Conservation (phyloP, 53 echinoderm and acorn worm genomes). For the Patiria pectinifera region DNA sequence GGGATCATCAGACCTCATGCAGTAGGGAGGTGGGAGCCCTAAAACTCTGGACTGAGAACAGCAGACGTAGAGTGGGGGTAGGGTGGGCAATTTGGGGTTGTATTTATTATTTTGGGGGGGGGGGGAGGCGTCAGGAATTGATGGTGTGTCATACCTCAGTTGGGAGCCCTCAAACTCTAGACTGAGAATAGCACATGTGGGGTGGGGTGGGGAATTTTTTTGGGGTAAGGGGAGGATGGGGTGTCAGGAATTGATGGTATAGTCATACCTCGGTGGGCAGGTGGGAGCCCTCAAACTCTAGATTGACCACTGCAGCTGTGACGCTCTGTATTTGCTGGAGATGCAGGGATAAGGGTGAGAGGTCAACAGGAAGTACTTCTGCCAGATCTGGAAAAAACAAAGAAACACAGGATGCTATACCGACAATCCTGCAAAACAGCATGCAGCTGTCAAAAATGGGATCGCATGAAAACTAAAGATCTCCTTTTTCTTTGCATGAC, state of each 20-base stretch:
- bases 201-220: background rate
- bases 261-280: slow-evolving; percentile 68
- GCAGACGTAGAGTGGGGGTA: no score
- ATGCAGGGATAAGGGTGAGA: slow-evolving; percentile 54
- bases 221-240: background rate
- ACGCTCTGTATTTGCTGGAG: slow-evolving; percentile 67
- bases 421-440: background rate
- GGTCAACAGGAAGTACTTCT: slow-evolving; percentile 62
- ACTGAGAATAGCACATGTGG: no score
- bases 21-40: no score
- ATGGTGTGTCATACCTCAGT: no score
- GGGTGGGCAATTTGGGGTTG: no score
- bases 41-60: background rate
- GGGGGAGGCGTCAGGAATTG: no score
- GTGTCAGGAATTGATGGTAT: background rate
- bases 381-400: slow-evolving; percentile 62
- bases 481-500: no score
- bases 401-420: background rate
- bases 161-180: no score
- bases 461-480: no score
- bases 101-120: no score
- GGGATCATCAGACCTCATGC: no score
- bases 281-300: slow-evolving; percentile 76
- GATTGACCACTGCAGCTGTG: slow-evolving; percentile 87
- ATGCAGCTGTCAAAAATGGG: no score